Evolutionary conservation across 2,888 invertebrate species (phyloP).

Genomic region (Prenolepis imparis): DNA sequence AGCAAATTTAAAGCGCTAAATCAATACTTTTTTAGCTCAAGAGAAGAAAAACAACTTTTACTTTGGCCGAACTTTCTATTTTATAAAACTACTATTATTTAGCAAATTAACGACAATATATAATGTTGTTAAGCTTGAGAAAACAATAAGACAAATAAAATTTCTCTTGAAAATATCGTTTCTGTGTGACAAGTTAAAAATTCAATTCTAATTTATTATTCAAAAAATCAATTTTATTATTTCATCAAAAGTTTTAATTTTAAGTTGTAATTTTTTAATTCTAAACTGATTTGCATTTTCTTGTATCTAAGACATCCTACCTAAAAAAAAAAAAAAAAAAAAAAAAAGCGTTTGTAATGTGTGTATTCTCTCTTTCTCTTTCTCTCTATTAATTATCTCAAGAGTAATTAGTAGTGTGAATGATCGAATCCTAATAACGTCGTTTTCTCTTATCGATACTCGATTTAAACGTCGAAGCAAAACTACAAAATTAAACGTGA

Average conservation of each 20-base stretch:
- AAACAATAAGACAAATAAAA: neutral
- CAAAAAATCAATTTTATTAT: neutral
- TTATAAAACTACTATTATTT: neutral
- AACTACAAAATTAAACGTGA: constrained; percentile 69
- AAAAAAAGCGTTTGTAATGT: neutral
- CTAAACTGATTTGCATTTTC: neutral
- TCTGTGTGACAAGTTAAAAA: neutral
- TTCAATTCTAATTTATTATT: neutral
- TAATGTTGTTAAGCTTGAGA: neutral
- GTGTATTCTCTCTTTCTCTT: no score
- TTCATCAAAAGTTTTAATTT: neutral
- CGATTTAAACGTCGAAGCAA: constrained; percentile 50
- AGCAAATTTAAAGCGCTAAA: neutral
- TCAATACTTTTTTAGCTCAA: constrained; percentile 1
- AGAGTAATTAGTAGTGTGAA: constrained; percentile 26
- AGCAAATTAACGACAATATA: neutral
- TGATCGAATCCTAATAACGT: constrained; percentile 30
- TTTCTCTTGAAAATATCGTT: neutral
- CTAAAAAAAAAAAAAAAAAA: neutral
- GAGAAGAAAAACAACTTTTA: neutral
- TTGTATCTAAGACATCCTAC: neutral
- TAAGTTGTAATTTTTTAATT: neutral
- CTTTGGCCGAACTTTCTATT: constrained; percentile 1
- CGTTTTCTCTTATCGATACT: constrained; percentile 15
- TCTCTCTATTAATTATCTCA: neutral